phyloP scores from a whole-genome alignment of 2,888 invertebrate genomes.

The Erebia epiphron region DNA sequence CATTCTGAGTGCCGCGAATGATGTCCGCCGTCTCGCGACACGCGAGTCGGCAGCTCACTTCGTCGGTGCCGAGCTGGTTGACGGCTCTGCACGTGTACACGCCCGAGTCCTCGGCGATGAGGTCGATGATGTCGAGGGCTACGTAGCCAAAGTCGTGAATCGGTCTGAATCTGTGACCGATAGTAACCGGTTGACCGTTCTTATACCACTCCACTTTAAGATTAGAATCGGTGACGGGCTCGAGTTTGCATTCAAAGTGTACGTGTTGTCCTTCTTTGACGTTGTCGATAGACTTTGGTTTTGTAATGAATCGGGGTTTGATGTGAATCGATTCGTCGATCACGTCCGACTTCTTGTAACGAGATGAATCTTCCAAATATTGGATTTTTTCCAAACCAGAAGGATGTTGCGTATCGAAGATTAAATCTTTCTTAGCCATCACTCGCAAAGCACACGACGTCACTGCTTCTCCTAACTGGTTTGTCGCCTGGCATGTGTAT shows the following conservation, averaged over 20 bases:
- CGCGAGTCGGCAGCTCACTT: constrained; percentile 88
- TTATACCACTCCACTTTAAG: constrained; percentile 98
- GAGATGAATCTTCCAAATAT: constrained; percentile 93
- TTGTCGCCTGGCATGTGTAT: constrained; percentile 97
- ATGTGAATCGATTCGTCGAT: constrained; percentile 92
- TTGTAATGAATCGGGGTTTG: constrained; percentile 92
- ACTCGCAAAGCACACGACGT: constrained; percentile 95
- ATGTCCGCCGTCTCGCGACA: constrained; percentile 92
- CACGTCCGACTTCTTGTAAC: constrained; percentile 91
- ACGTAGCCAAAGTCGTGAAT: constrained; percentile 99
- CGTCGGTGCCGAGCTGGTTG: constrained; percentile 94
- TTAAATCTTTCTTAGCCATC: constrained; percentile 93
- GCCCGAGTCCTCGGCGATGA: constrained; percentile 97
- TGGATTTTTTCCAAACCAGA: constrained; percentile 96
- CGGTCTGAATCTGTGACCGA: constrained; percentile 97
- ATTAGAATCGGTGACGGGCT: constrained; percentile 98
- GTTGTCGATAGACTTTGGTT: constrained; percentile 93
- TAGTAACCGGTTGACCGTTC: constrained; percentile 95
- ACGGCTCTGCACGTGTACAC: constrained; percentile 96
- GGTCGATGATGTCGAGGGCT: constrained; percentile 96
- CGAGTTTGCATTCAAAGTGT: constrained; percentile 98
- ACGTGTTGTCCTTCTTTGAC: constrained; percentile 95
- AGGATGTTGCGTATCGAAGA: constrained; percentile 95
- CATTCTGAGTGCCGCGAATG: constrained; percentile 92
- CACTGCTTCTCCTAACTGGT: constrained; percentile 96